Conservation (phyloP, 2,888 invertebrate genomes). For the Platycnemis pennipes region DNA sequence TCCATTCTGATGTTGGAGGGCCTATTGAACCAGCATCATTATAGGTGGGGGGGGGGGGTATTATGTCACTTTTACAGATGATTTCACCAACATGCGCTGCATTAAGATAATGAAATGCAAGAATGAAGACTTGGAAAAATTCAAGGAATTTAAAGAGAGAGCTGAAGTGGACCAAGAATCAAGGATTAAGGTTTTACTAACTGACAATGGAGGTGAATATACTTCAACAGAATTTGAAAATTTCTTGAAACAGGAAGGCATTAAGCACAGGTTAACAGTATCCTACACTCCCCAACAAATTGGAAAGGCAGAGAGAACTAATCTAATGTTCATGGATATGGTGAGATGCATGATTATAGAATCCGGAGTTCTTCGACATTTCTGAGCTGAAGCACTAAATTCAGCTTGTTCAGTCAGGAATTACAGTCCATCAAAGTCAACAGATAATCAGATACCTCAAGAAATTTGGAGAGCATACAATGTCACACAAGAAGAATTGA, state of each 20-base stretch:
- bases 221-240: neutral
- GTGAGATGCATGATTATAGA: neutral
- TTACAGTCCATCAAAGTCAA: neutral
- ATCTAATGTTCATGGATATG: neutral
- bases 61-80: too few species aligned
- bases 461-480: neutral
- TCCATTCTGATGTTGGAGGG: too few species aligned
- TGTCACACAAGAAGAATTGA: neutral
- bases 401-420: neutral
- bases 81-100: too few species aligned
- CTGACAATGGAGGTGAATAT: neutral
- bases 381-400: neutral
- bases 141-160: too few species aligned
- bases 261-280: neutral
- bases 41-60: too few species aligned
- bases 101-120: too few species aligned
- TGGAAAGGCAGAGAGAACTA: neutral
- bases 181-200: too few species aligned
- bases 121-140: too few species aligned
- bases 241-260: neutral
- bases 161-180: too few species aligned
- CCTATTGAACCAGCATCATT: too few species aligned
- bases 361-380: neutral
- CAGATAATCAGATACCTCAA: neutral
- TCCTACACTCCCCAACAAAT: neutral